phyloP scores from a whole-genome alignment of 2,113 vertebrate genomes.

The Isurus oxyrinchus region DNA sequence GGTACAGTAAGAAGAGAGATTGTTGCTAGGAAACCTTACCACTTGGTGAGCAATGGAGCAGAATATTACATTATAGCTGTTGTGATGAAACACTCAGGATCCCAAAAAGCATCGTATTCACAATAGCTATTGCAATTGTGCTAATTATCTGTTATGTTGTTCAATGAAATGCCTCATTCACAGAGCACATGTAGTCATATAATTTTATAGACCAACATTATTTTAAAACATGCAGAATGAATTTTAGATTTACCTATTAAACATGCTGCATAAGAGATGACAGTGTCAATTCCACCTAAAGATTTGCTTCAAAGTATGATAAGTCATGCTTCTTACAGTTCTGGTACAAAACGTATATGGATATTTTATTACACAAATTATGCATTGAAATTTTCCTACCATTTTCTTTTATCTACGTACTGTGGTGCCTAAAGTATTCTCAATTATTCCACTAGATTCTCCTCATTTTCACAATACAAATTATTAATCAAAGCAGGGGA shows the following conservation, averaged over 20 bases:
- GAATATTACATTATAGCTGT: constrained; percentile 52
- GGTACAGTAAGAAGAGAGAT: constrained; percentile 54
- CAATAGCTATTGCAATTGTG: constrained; percentile 59
- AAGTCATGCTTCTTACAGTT: neutral
- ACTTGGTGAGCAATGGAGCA: constrained; percentile 54
- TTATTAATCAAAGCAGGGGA: neutral
- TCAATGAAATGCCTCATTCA: constrained; percentile 29
- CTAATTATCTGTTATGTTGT: constrained; percentile 51
- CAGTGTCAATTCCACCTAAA: neutral
- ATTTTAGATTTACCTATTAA: neutral
- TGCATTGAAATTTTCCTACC: neutral
- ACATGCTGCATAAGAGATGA: neutral
- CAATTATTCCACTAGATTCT: neutral
- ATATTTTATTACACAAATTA: neutral
- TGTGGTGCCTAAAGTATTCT: neutral
- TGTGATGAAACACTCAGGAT: constrained; percentile 52
- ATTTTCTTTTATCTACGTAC: neutral
- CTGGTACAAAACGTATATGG: neutral
- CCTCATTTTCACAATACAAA: neutral
- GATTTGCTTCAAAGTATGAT: neutral
- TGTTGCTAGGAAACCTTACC: constrained; percentile 62
- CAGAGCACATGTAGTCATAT: neutral
- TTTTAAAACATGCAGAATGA: neutral
- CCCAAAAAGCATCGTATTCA: constrained; percentile 52
- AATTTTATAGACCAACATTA: neutral